A percentile compares a stretch with the other conserved stretches of the same genome.
Conservation (phyloP, 2,888 invertebrate genomes). For the Orchesella flavescens region DNA sequence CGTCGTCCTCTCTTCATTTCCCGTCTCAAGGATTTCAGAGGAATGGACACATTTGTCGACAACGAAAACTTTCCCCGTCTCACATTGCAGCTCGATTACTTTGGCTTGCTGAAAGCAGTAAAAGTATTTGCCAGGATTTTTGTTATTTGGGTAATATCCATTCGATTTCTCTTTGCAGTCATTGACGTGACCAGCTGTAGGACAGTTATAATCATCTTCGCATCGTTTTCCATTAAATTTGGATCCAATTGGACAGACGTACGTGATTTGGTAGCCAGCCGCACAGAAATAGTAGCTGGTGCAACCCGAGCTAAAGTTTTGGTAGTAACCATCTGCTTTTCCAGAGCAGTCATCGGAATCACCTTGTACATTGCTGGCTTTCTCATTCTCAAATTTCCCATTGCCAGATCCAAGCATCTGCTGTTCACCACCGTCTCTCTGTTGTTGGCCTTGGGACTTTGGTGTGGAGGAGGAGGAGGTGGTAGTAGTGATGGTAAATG, state of each 20-base stretch:
- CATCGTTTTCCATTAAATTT: slow-evolving; percentile 70
- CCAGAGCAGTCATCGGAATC: slow-evolving; percentile 57
- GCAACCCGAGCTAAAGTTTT: slow-evolving; percentile 70
- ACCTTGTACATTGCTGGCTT: too few species aligned
- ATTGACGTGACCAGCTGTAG: slow-evolving; percentile 57
- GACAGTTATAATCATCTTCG: slow-evolving; percentile 66
- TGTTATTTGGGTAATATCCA: slow-evolving; percentile 68
- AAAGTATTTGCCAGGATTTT: slow-evolving; percentile 66
- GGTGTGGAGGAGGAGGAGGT: not conserved
- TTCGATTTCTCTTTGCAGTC: slow-evolving; percentile 66
- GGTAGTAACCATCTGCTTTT: slow-evolving; percentile 71
- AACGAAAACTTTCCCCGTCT: slow-evolving; percentile 68
- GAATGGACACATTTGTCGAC: slow-evolving; percentile 49
- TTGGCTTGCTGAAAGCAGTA: slow-evolving; percentile 71
- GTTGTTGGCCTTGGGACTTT: not conserved
- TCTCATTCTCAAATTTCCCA: too few species aligned
- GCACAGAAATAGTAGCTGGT: slow-evolving; percentile 71
- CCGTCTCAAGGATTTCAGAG: not conserved
- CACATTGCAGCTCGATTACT: slow-evolving; percentile 71
- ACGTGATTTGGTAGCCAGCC: slow-evolving; percentile 71
- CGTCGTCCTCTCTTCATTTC: not conserved
- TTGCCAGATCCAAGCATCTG: too few species aligned
- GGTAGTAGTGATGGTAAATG: not conserved
- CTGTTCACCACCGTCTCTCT: not conserved
- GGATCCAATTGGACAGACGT: slow-evolving; percentile 68